A percentile compares a stretch with the other conserved stretches of the same genome.
Conservation (phyloP, 2,797 vertebrate species). For the Sorex maritimensis region DNA sequence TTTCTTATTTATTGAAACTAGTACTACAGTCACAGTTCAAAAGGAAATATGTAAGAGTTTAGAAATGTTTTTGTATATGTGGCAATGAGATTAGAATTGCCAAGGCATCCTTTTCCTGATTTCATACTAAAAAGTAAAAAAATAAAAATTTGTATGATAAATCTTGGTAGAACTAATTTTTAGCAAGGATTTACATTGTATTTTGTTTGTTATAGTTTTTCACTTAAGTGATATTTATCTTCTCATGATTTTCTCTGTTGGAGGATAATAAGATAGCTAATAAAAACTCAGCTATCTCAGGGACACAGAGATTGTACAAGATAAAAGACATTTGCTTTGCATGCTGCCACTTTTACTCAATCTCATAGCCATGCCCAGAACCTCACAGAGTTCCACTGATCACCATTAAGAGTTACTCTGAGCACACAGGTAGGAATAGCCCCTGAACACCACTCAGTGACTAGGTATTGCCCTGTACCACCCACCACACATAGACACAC, state of each 20-base stretch:
- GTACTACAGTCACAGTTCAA: background rate
- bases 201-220: background rate
- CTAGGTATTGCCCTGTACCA: no score
- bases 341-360: no score
- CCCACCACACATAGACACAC: no score
- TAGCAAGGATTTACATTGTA: background rate
- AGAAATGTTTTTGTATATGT: background rate
- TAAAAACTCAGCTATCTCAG: background rate
- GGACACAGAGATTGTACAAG: no score
- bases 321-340: no score
- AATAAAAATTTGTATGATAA: background rate
- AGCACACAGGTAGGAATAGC: no score
- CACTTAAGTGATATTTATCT: background rate
- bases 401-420: no score
- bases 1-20: background rate
- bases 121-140: background rate
- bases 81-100: background rate
- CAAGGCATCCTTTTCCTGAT: background rate
- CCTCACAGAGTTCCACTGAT: no score
- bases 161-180: background rate
- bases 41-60: background rate
- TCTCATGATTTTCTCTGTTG: constrained; percentile 17
- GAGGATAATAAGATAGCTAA: background rate
- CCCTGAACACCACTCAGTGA: no score
- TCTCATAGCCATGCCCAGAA: no score